Evolutionary conservation across 1,140 invertebrate species (phyloP).

Genomic region (Aphaenogaster rudis): DNA sequence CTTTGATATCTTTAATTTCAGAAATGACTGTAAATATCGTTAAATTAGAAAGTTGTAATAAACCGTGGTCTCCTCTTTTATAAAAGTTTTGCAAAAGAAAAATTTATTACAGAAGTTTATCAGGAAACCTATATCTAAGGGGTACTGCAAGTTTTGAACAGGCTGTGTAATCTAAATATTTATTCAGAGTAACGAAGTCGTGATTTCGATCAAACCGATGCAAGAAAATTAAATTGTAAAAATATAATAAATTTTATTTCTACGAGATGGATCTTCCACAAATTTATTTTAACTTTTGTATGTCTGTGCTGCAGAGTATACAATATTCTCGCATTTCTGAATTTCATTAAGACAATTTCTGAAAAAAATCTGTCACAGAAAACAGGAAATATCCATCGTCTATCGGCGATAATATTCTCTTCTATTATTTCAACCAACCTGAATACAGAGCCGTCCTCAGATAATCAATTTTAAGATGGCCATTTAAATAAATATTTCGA

Average conservation of each 20-base stretch:
- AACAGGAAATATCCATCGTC: neutral
- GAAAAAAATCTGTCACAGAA: neutral
- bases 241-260: constrained; percentile 22
- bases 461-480: neutral
- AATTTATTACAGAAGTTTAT: constrained; percentile 34
- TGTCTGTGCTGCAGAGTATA: too few relatives aligned
- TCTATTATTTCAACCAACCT: neutral
- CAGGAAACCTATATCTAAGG: neutral
- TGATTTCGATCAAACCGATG: constrained; percentile 7
- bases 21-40: constrained; percentile 40
- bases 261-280: neutral
- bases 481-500: too few relatives aligned
- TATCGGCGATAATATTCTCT: neutral
- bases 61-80: constrained; percentile 13
- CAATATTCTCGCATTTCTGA: neutral
- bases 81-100: constrained; percentile 30
- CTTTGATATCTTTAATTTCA: constrained; percentile 27
- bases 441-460: neutral
- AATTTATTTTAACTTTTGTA: constrained; percentile 9
- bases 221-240: constrained; percentile 34
- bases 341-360: neutral
- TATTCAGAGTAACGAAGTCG: constrained; percentile 10
- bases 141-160: constrained; percentile 3
- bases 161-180: constrained; percentile 35
- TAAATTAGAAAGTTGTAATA: constrained; percentile 49